Percentiles rank a stretch among this genome's conserved stretches.
These are phyloP conservation scores for Willowsia nigromaculata DNA, from an alignment of 2,888 invertebrate genomes.

Conservation along the genomic window DNA sequence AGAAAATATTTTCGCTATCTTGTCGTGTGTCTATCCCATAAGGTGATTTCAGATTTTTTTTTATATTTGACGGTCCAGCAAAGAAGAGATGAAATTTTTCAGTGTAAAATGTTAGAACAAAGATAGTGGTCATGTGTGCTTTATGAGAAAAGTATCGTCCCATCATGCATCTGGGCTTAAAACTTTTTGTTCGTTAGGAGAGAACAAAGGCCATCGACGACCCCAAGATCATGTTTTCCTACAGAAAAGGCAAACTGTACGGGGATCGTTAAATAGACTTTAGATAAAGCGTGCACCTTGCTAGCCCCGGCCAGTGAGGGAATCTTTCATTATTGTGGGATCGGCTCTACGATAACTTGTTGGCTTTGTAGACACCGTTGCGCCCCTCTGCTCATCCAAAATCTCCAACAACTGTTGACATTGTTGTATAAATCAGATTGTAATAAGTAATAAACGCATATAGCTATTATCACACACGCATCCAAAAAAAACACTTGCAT, in stretches of 20 bases:
- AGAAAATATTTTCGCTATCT: neutral
- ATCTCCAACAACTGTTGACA: conserved; percentile 35
- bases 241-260: neutral
- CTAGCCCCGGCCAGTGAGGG: neutral
- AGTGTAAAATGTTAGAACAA: neutral
- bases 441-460: neutral
- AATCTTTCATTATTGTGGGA: neutral
- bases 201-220: conserved; percentile 19
- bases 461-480: neutral
- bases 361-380: conserved; percentile 1
- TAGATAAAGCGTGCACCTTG: neutral
- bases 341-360: neutral
- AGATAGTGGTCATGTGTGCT: neutral
- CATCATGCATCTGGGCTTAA: neutral
- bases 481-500: conserved; percentile 43
- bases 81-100: neutral
- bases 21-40: neutral
- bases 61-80: conserved; percentile 16
- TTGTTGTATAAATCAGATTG: conserved; percentile 43
- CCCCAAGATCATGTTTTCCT: neutral
- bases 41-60: no score
- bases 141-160: neutral
- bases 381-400: neutral
- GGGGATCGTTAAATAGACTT: neutral
- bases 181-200: neutral